Evolutionary conservation across 1,140 invertebrate genomes (phyloP), one percentile per base, ranked within the genome.

Genomic region (Drosophila cardini): DNA sequence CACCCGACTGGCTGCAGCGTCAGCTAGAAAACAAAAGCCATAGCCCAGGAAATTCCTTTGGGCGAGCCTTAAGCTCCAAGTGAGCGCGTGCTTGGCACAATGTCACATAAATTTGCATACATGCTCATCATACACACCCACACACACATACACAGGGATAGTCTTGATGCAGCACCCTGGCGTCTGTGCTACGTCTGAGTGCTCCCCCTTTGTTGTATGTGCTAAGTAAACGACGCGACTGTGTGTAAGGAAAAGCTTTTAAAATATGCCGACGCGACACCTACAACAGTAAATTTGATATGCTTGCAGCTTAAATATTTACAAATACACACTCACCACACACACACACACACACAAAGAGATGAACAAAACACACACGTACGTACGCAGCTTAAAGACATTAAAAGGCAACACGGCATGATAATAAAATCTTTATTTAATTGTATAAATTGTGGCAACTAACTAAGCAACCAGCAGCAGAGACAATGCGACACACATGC

Each of bases 201-300:
- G 10, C 48, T n/a, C 42, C 32, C 50, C 55, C 30, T 32, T n/a
- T 57, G 52, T 48, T 48, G 55, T 74, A 36, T 63, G 76, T 77
- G 80, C 72, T 89, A 83, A 87, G 84, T 87, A 87, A 87, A 87
- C 84, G 83, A 67, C 30, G 36, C 65, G 21, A 26, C 21, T 26
- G 21, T 71, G 76, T 83, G 72, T 81, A 90, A 87, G 77, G 78
- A 90, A 91, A 89, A 82, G 89, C 89, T 90, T 91, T 91, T 91
- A 91, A 91, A 90, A 90, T 90, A 90, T 90, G 89, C 89, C 89
- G 89, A 90, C 89, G 89, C 89, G 84, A 91, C 89, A 90, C 89
- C 89, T 90, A 72, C 63, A 72, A 78, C 78, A 79, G 86, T 90
- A 86, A 77, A 90, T 90, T 90, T 86, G 80, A 90, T 85, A 78